Percentiles rank a stretch among this genome's conserved stretches.
Evolutionary conservation across 2,113 vertebrate genomes (phyloP).

Genomic region (Coturnix japonica): DNA sequence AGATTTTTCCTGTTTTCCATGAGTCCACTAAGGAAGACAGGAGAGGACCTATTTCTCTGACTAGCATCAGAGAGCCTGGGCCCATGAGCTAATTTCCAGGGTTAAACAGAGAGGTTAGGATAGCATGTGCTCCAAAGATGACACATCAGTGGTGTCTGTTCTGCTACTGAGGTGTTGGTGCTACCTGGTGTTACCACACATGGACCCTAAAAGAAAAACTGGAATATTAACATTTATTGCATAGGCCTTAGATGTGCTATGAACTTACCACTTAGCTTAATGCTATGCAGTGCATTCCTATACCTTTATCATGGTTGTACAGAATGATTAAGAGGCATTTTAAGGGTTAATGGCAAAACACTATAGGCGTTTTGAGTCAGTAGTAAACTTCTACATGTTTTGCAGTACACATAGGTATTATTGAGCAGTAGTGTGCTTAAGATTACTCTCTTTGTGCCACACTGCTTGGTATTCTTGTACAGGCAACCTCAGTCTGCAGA

Average conservation of each 20-base stretch:
- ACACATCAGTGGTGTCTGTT: neutral
- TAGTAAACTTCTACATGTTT: neutral
- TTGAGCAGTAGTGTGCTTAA: neutral
- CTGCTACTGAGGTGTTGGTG: neutral
- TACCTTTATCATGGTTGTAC: neutral
- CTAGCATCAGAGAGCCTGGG: neutral
- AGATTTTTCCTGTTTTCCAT: neutral
- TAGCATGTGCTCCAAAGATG: neutral
- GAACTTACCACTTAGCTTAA: neutral
- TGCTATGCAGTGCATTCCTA: neutral
- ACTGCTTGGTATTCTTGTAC: neutral
- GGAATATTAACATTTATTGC: neutral
- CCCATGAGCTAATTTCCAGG: neutral
- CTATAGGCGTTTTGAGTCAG: neutral
- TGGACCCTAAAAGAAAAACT: neutral
- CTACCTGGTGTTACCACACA: neutral
- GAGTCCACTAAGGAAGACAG: rapidly evolving
- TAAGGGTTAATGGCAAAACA: neutral
- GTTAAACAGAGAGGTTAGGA: neutral
- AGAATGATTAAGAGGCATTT: neutral
- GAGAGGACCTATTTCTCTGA: neutral
- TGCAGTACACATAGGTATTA: neutral
- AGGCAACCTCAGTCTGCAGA: neutral
- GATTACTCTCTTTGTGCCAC: neutral
- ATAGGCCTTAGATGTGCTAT: neutral